Conservation (phyloP, 2,113 vertebrate species). For the Apus apus region DNA sequence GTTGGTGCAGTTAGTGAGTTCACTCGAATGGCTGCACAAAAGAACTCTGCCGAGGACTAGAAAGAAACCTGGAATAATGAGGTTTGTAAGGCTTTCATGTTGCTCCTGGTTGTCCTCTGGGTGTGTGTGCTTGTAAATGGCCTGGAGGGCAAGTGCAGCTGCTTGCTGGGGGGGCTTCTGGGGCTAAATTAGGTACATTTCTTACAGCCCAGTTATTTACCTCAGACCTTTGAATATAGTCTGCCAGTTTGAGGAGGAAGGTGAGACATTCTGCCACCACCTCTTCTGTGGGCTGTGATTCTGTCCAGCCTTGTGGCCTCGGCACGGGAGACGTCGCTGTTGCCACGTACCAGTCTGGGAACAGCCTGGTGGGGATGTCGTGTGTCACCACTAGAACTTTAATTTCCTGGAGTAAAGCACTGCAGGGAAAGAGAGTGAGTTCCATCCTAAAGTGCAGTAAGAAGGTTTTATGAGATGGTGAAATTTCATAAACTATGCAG, state of each 20-base stretch:
- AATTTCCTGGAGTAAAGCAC: slow-evolving; percentile 58
- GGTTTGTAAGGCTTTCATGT: not conserved
- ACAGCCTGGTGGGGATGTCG: slow-evolving; percentile 68
- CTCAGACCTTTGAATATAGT: slow-evolving; percentile 44
- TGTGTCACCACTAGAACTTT: slow-evolving; percentile 73
- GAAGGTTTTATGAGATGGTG: not conserved
- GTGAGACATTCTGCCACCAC: slow-evolving; percentile 60
- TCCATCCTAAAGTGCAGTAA: not conserved
- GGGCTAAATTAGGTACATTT: not conserved
- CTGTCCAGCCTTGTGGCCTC: not conserved
- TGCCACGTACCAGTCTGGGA: slow-evolving; percentile 65
- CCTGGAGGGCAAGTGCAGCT: accelerated
- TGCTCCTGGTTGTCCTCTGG: not conserved
- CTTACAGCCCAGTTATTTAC: not conserved
- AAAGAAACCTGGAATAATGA: not conserved
- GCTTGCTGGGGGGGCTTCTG: not conserved
- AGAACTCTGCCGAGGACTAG: not conserved
- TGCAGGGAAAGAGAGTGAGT: not conserved
- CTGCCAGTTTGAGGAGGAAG: slow-evolving; percentile 29
- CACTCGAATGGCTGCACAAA: not conserved
- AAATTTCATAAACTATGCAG: not conserved
- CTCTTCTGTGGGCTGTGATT: not conserved
- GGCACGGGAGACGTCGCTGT: not conserved
- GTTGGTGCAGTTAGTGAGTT: not conserved
- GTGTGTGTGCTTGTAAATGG: not conserved